These are phyloP conservation scores for Beroe ovata DNA, from an alignment of 37 sponge, comb jelly and placozoan genomes.

Conservation along the genomic window DNA sequence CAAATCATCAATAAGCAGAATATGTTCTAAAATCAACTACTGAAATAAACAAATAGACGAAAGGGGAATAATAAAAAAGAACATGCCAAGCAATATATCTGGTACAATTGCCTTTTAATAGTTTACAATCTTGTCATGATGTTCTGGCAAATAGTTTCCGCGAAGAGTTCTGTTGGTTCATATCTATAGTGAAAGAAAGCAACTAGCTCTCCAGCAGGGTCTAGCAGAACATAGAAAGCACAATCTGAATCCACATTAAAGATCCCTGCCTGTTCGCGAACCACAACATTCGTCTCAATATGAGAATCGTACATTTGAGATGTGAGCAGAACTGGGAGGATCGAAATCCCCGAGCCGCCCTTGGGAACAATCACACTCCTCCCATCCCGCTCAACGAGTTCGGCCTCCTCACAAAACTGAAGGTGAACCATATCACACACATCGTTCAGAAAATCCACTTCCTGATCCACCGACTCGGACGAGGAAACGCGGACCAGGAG, in stretches of 20 bases:
- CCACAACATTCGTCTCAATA: not conserved
- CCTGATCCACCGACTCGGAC: not conserved
- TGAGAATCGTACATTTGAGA: not conserved
- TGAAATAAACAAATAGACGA: no score
- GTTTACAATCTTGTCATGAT: not conserved
- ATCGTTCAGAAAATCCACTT: not conserved
- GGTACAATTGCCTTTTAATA: no score
- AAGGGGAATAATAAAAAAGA: no score
- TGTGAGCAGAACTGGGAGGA: not conserved
- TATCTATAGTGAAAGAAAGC: not conserved
- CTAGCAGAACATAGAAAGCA: not conserved
- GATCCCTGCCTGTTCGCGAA: not conserved
- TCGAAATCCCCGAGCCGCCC: not conserved
- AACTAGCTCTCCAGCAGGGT: not conserved
- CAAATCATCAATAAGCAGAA: no score
- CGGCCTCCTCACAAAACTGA: not conserved
- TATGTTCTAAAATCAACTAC: no score
- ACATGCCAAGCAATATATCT: no score
- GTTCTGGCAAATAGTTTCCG: not conserved
- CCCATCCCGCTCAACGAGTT: not conserved
- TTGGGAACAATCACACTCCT: not conserved
- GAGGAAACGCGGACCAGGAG: not conserved
- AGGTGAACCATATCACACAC: not conserved
- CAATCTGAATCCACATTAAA: not conserved
- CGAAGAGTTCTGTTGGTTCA: not conserved